Evolutionary conservation across 2,888 invertebrate species (phyloP), one percentile per base, ranked within the genome.

Genomic region (Sipunculus nudus): DNA sequence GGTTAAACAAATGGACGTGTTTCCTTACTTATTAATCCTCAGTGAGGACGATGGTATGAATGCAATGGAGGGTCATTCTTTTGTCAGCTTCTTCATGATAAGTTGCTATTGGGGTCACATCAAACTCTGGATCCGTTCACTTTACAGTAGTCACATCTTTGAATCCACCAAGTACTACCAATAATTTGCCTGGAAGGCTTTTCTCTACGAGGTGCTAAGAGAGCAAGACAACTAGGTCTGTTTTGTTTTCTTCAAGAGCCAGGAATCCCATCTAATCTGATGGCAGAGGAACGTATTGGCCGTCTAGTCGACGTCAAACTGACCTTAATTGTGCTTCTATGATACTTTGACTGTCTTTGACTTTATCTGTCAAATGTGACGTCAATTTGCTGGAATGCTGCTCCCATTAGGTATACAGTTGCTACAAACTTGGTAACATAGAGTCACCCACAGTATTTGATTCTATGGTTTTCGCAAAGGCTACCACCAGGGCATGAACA

Each of bases 141-240:
- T 55, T 53, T 13, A 55, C 55, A 16, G 29, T 54, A 26, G 55
- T 55, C 21, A 29, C 50, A 16, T 55, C 32, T 13, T n/a, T 31
- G 28, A 55, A 47, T 28, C 55, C 55, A 8, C 55, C 55, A 54
- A 50, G 26, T n/a, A 54, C 52, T n/a, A 55, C 52, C n/a, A 55
- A 26, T 31, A 48, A 10, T 29, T 55, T 55, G 25, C 53, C 52
- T 54, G 28, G 8, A 21, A 28, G 53, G 45, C n/a, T n/a, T n/a
- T 43, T 8, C 21, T 13, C 26, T 26, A 47, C 8, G 28, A 47
- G 47, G 6, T 8, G 8, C 13, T 47, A 13, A 10, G 47, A 47
- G 10, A 47, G 47, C 6, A 47, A 19, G 26, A 26, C 8, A 8
- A 28, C 47, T 6, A 47, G 47, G 28, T 47, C 47, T 10, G 8